A percentile compares a stretch with the other conserved stretches of the same genome.
Conservation (phyloP, 2,888 invertebrate genomes). For the Lysandra coridon region DNA sequence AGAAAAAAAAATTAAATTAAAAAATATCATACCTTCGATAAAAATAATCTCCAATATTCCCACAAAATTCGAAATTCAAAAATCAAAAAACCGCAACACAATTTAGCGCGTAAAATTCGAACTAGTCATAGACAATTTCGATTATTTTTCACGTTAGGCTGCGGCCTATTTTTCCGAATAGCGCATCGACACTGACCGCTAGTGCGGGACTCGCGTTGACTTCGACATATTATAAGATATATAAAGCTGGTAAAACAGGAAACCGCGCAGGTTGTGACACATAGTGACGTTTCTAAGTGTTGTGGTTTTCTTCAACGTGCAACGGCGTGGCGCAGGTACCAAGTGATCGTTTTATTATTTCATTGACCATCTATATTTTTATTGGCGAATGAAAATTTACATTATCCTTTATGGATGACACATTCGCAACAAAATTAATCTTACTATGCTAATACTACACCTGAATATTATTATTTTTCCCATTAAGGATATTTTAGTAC, state of each 20-base stretch:
- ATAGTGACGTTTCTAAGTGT: constrained; percentile 38
- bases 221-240: constrained; percentile 36
- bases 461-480: neutral
- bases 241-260: constrained; percentile 43
- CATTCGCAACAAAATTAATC: neutral
- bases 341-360: neutral
- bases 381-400: neutral
- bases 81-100: constrained; percentile 30
- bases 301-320: constrained; percentile 32
- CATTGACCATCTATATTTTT: neutral
- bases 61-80: constrained; percentile 12
- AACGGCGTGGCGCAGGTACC: neutral
- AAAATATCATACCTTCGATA: constrained; percentile 22
- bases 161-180: constrained; percentile 69
- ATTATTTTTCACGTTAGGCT: constrained; percentile 51
- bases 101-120: constrained; percentile 40
- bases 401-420: neutral
- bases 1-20: neutral
- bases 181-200: constrained; percentile 56
- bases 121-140: constrained; percentile 51
- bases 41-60: constrained; percentile 16
- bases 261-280: constrained; percentile 42
- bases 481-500: too few species aligned
- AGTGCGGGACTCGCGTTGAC: constrained; percentile 35
- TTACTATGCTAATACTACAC: neutral